A percentile compares a stretch with the other conserved stretches of the same genome.
phyloP scores from a whole-genome alignment of 2,888 invertebrate genomes.

The Cheilosia grossa region DNA sequence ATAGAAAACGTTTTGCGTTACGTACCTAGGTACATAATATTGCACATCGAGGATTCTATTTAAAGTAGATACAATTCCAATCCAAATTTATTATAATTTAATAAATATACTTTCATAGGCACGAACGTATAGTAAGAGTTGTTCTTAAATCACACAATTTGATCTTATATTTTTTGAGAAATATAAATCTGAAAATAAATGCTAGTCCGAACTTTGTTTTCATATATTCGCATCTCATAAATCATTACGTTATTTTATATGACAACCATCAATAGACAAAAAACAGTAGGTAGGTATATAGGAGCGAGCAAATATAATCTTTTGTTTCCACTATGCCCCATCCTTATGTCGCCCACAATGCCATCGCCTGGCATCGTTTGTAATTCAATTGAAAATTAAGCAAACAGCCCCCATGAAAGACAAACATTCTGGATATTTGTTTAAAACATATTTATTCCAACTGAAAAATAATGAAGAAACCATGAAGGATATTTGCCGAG shows the following conservation, averaged over 20 bases:
- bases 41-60: neutral
- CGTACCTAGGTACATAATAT: too few species aligned
- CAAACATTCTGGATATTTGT: slow-evolving; percentile 54
- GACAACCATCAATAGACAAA: slow-evolving; percentile 7
- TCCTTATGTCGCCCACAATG: neutral
- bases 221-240: slow-evolving; percentile 42
- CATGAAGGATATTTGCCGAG: slow-evolving; percentile 47
- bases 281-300: neutral
- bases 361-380: slow-evolving; percentile 39
- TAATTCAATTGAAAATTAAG: slow-evolving; percentile 64
- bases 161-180: slow-evolving; percentile 1
- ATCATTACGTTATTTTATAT: slow-evolving; percentile 16
- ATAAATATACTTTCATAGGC: neutral
- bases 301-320: slow-evolving; percentile 17
- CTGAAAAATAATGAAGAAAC: slow-evolving; percentile 9
- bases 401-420: slow-evolving; percentile 37
- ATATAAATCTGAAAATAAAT: slow-evolving; percentile 22
- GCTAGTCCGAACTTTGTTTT: slow-evolving; percentile 9
- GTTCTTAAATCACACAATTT: slow-evolving; percentile 8
- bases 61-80: neutral
- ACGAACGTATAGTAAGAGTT: neutral
- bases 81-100: neutral
- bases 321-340: slow-evolving; percentile 25
- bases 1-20: too few species aligned
- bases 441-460: slow-evolving; percentile 62